A percentile compares a stretch with the other conserved stretches of the same genome.
These are phyloP conservation scores for Trichacis sp. DNA, from an alignment of 2,888 invertebrate genomes.

Conservation along the genomic window DNA sequence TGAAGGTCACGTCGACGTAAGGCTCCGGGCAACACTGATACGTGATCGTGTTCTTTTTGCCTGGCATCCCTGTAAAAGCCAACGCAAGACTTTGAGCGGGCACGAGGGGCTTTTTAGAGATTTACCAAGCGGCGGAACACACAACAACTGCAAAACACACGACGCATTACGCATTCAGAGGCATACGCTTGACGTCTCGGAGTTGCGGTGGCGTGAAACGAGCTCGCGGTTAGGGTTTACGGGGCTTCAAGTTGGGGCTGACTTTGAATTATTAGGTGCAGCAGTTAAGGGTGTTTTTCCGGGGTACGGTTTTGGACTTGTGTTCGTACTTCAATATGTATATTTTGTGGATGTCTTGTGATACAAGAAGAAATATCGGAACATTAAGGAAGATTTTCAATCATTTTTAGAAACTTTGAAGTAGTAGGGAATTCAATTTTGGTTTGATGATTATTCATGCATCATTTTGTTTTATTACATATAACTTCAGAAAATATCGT, in stretches of 20 bases:
- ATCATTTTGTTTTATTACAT: too few relatives aligned
- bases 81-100: neutral
- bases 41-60: conserved; percentile 88
- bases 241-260: neutral
- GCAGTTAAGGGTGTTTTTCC: too few relatives aligned
- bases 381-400: too few relatives aligned
- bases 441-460: too few relatives aligned
- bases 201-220: conserved; percentile 1
- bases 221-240: neutral
- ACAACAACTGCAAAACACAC: too few relatives aligned
- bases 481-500: too few relatives aligned
- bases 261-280: neutral
- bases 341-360: too few relatives aligned
- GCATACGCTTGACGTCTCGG: conserved; percentile 1
- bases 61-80: conserved; percentile 83
- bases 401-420: too few relatives aligned
- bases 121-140: neutral
- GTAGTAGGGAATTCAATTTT: too few relatives aligned
- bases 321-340: too few relatives aligned
- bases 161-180: neutral
- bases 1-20: conserved; percentile 96
- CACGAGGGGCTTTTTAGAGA: neutral
- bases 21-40: conserved; percentile 96
- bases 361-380: too few relatives aligned
- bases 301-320: too few relatives aligned